These are phyloP conservation scores for Trichopoda pennipes DNA, from an alignment of 2,888 invertebrate genomes.

Conservation along the genomic window DNA sequence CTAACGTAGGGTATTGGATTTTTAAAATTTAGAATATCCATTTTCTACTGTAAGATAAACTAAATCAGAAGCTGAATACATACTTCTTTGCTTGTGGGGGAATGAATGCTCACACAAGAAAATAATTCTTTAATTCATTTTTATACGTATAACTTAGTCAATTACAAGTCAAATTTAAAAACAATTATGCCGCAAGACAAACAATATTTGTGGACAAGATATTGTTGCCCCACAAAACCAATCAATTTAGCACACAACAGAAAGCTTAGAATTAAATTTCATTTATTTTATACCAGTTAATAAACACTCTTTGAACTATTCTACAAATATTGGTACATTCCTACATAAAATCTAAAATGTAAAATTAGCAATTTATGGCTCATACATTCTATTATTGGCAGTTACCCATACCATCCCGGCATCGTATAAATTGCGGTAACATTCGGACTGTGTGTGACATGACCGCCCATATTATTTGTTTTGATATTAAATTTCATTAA, in stretches of 20 bases:
- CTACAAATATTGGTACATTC: neutral
- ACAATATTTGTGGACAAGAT: slow-evolving; percentile 25
- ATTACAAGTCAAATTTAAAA: slow-evolving; percentile 46
- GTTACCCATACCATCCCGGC: neutral
- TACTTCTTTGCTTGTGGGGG: neutral
- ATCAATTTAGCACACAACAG: slow-evolving; percentile 51
- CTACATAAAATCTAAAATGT: slow-evolving; percentile 17
- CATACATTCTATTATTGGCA: slow-evolving; percentile 31
- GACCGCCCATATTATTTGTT: slow-evolving; percentile 62
- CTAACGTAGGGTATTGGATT: too few relatives aligned
- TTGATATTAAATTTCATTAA: slow-evolving; percentile 66
- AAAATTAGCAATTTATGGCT: slow-evolving; percentile 50
- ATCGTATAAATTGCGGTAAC: slow-evolving; percentile 11
- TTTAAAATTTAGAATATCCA: too few relatives aligned
- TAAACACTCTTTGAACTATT: slow-evolving; percentile 40
- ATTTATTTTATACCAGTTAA: slow-evolving; percentile 28
- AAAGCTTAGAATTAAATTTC: slow-evolving; percentile 19
- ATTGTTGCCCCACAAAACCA: slow-evolving; percentile 40
- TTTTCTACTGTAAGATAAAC: too few relatives aligned
- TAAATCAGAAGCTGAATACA: too few relatives aligned
- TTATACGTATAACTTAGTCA: slow-evolving; percentile 24
- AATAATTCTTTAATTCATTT: neutral
- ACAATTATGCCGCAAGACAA: slow-evolving; percentile 53
- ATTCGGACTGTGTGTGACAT: slow-evolving; percentile 42
- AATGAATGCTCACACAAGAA: neutral